phyloP scores from a whole-genome alignment of 2,888 invertebrate genomes.

The Lochmaea crataegi region DNA sequence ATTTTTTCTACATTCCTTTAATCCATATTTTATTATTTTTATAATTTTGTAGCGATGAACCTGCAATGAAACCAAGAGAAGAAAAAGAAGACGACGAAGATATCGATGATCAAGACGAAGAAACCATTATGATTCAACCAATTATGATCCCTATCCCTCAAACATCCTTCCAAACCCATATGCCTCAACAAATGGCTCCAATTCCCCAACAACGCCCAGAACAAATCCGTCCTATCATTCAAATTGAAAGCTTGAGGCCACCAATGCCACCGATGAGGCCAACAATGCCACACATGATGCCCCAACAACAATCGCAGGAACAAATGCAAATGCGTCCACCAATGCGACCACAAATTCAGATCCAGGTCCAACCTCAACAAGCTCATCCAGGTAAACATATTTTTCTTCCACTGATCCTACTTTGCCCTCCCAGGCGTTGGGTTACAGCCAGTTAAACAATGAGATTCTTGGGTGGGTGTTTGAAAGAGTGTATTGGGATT shows the following conservation, averaged over 20 bases:
- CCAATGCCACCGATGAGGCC: constrained; percentile 59
- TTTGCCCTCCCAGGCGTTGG: not conserved
- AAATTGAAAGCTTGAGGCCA: constrained; percentile 65
- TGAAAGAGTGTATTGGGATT: no score
- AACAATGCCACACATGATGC: constrained; percentile 55
- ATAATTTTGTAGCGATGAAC: constrained; percentile 45
- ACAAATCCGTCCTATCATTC: constrained; percentile 51
- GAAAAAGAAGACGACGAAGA: constrained; percentile 44
- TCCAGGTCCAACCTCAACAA: constrained; percentile 53
- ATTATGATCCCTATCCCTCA: constrained; percentile 64
- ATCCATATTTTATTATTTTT: not conserved
- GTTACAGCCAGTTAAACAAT: no score
- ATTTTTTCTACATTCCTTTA: not conserved
- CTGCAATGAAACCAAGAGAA: constrained; percentile 44
- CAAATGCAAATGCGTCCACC: constrained; percentile 35
- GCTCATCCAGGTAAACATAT: constrained; percentile 47
- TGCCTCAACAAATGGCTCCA: constrained; percentile 60
- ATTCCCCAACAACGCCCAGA: constrained; percentile 46
- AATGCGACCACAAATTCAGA: constrained; percentile 60
- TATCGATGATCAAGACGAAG: constrained; percentile 58
- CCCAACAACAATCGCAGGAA: constrained; percentile 37
- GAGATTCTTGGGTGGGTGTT: no score
- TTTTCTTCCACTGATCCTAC: constrained; percentile 3
- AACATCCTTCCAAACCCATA: constrained; percentile 61
- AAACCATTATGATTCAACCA: constrained; percentile 64